These are phyloP conservation scores for Vanacampus margaritifer DNA, from an alignment of 2,113 vertebrate species.

Conservation along the genomic window DNA sequence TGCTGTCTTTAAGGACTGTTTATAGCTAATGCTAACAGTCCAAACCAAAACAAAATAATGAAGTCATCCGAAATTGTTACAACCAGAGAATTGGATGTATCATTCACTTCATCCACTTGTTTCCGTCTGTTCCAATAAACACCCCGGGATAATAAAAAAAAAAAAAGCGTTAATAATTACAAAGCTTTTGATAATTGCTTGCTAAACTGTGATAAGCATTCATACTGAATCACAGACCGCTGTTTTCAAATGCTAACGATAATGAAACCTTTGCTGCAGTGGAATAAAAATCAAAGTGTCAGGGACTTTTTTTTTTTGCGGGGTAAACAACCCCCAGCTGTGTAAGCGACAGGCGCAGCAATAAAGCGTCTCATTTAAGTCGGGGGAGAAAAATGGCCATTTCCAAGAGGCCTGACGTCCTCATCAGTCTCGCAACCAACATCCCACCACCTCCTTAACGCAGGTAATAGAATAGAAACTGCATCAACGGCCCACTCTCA, in stretches of 20 bases:
- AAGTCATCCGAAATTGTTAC: neutral
- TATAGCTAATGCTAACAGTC: neutral
- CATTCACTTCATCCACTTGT: neutral
- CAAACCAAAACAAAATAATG: neutral
- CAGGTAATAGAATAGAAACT: conserved; percentile 29
- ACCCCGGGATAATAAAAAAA: neutral
- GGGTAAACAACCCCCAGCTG: conserved; percentile 5
- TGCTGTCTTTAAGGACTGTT: neutral
- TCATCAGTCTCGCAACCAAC: conserved; percentile 20
- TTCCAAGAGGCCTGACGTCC: conserved; percentile 16
- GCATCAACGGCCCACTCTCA: conserved; percentile 23
- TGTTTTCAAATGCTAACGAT: neutral
- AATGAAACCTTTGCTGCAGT: conserved; percentile 1
- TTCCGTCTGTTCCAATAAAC: neutral
- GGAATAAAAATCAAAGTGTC: conserved; percentile 4
- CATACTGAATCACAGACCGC: neutral
- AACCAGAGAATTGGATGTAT: neutral
- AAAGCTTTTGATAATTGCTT: neutral
- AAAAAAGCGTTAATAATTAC: neutral
- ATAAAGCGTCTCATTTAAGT: conserved; percentile 10
- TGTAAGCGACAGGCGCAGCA: conserved; percentile 2
- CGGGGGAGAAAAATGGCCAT: conserved; percentile 3
- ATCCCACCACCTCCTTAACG: conserved; percentile 7
- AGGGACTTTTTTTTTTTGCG: neutral
- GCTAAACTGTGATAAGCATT: neutral